Evolutionary conservation across 2,113 vertebrate genomes (phyloP), one percentile per base, ranked within the genome.

Genomic region (Formicarius rufipectus): DNA sequence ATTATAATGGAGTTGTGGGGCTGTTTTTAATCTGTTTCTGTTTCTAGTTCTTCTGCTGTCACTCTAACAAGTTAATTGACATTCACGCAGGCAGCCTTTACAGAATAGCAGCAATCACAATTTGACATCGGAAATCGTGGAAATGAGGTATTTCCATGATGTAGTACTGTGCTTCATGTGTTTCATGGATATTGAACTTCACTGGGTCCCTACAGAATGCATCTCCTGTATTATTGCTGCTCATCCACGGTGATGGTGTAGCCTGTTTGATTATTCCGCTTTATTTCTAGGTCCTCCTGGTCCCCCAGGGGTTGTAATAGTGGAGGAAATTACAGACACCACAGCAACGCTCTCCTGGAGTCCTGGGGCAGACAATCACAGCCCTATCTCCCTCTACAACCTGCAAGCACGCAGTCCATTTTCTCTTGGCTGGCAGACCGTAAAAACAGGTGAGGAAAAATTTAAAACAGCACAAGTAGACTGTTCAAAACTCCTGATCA

Each of bases 341-440:
- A 99, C 99, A 13, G 99, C 99, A 81, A 99, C 99, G 12, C 97
- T 99, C 67, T 99, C 99, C 50, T 99, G 99, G 99, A 99, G 98
- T 58, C 98, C 99, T 15, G 99, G 99, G 11, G 97, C 98, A 53
- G 99, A 99, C 97, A 99, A 99, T 96, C 99, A 99, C 98, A 99
- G 99, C 95, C 99, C 99, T 5, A 98, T 99, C 95, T 98, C 97
- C 79, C 98, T 98, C 96, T 99, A 99, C 97, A 99, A 99, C 91
- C 95, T 99, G 81, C 99, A 99, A 97, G 99, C 99, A 42, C 98
- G 99, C 37, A 99, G 99, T 97, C 99, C 99, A 4, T 99, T 99
- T 98, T 99, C 99, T 91, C 98, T 99, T 97, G 99, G 99, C 92
- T 99, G 99, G 99, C 99, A 99, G 97, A 99, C 98, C 1, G 99